Conservation (phyloP, 2,113 vertebrate species). For the Paralichthys olivaceus region DNA sequence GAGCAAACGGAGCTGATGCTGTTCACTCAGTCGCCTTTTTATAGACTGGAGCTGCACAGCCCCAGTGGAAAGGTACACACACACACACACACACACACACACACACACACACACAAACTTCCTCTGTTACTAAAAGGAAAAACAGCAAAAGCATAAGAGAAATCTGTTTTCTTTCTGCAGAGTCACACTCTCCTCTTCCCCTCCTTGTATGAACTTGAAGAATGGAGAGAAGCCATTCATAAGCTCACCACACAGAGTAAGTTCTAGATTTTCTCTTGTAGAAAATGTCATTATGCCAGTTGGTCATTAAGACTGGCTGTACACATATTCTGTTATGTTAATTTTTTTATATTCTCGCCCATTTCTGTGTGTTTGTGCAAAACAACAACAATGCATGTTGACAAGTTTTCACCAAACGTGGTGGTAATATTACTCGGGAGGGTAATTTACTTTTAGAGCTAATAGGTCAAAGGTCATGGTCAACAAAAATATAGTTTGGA, state of each 20-base stretch:
- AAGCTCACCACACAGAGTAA: constrained; percentile 78
- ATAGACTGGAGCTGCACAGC: constrained; percentile 80
- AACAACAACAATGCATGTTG: too few species aligned
- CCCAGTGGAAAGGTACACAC: constrained; percentile 74
- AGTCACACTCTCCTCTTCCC: constrained; percentile 76
- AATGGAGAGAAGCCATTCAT: constrained; percentile 79
- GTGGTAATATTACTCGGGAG: too few species aligned
- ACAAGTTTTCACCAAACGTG: too few species aligned
- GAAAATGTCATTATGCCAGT: too few species aligned
- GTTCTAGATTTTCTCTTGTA: constrained; percentile 20
- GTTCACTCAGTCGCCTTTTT: constrained; percentile 66
- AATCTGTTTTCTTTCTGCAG: constrained; percentile 43
- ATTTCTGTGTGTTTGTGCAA: background rate
- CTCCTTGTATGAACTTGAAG: constrained; percentile 78
- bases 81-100: background rate
- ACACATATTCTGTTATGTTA: too few species aligned
- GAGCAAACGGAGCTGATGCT: constrained; percentile 81
- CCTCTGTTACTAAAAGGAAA: too few species aligned
- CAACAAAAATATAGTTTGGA: too few species aligned
- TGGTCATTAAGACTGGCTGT: too few species aligned
- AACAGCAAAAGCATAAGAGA: too few species aligned
- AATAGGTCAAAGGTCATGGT: too few species aligned
- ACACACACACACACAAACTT: background rate
- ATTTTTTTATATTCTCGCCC: background rate
- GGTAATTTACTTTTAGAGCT: too few species aligned